Percentiles rank a stretch among this genome's conserved stretches.
phyloP scores from a whole-genome alignment of 1,140 invertebrate species.

The Cydia strobilella region DNA sequence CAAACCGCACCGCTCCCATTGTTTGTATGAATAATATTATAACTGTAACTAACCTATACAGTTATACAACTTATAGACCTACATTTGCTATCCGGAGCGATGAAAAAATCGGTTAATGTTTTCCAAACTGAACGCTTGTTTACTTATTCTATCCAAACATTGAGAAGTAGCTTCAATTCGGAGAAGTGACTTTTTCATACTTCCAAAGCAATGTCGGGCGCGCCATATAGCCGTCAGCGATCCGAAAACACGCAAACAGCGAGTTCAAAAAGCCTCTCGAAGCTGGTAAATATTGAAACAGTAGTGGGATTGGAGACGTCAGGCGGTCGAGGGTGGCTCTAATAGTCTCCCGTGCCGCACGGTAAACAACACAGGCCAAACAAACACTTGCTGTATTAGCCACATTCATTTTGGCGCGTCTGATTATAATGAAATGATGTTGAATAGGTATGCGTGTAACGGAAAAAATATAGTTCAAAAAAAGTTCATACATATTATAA shows the following conservation, averaged over 20 bases:
- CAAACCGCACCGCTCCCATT: slow-evolving; percentile 54
- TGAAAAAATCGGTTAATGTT: slow-evolving; percentile 38
- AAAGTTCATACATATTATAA: too few species aligned
- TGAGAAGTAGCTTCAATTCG: slow-evolving; percentile 53
- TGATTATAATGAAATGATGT: not conserved
- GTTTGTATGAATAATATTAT: slow-evolving; percentile 53
- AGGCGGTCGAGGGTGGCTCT: slow-evolving; percentile 53
- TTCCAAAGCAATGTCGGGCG: slow-evolving; percentile 73
- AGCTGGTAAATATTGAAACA: slow-evolving; percentile 79
- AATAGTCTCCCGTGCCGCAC: slow-evolving; percentile 74
- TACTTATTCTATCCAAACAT: slow-evolving; percentile 49
- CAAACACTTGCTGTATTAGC: slow-evolving; percentile 45
- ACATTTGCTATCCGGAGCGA: not conserved
- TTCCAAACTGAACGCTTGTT: slow-evolving; percentile 47
- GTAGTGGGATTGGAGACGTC: slow-evolving; percentile 75
- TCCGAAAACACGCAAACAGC: slow-evolving; percentile 77
- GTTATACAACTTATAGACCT: slow-evolving; percentile 35
- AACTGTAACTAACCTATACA: slow-evolving; percentile 32
- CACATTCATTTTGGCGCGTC: not conserved
- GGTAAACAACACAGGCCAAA: slow-evolving; percentile 68
- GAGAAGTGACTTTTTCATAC: slow-evolving; percentile 72
- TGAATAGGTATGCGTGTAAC: not conserved
- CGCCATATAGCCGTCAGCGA: slow-evolving; percentile 73
- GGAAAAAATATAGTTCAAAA: not conserved
- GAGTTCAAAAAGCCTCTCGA: slow-evolving; percentile 78